phyloP scores from a whole-genome alignment of 2,888 invertebrate species.

The Acanthosepion esculentum region DNA sequence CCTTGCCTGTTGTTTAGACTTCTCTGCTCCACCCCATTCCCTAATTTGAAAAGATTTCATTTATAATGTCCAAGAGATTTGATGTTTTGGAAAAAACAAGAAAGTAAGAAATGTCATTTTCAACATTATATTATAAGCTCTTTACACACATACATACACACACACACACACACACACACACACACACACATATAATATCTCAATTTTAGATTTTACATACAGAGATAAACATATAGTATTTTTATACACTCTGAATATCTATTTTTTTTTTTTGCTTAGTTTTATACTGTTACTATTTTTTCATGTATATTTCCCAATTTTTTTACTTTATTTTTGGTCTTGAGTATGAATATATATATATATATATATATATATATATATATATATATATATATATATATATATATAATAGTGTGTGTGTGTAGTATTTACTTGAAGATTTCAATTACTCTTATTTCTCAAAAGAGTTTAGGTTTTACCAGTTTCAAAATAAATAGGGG shows the following conservation, averaged over 20 bases:
- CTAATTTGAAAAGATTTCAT: background rate
- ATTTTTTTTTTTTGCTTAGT: too few species aligned
- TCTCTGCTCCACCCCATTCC: background rate
- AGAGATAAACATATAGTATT: background rate
- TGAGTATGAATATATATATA: background rate
- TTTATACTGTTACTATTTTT: too few species aligned
- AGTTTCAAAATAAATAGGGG: background rate
- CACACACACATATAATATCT: background rate
- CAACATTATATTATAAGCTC: background rate
- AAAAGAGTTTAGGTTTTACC: background rate
- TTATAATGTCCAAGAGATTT: background rate
- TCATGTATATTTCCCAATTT: too few species aligned
- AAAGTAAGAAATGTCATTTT: background rate
- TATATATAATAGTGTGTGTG: background rate
- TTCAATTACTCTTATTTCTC: background rate
- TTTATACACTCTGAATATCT: too few species aligned
- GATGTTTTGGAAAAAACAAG: background rate
- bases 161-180: background rate
- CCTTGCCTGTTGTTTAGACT: background rate
- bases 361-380: conserved; percentile 36
- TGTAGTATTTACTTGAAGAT: background rate
- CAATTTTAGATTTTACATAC: background rate
- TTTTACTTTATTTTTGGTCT: too few species aligned
- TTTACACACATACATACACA: background rate
- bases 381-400: conserved; percentile 46